Evolutionary conservation across 2,797 vertebrate species (phyloP), one percentile per base, ranked within the genome.

Genomic region (Urocyon cinereoargenteus): DNA sequence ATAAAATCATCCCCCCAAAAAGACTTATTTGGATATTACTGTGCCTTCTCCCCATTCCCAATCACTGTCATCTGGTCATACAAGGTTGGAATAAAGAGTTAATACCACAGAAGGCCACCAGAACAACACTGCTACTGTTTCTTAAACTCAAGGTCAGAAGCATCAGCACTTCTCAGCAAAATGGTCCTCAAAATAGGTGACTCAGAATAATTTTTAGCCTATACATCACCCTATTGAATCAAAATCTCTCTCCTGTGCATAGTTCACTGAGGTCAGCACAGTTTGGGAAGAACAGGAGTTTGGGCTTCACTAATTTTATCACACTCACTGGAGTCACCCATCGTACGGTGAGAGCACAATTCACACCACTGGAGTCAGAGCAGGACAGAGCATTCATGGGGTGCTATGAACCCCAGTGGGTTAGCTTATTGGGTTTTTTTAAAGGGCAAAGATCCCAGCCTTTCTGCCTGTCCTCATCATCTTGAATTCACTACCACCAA

Each of bases 91-190:
- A 91, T 55, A 86, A 96, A 96, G 86, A 91, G 36, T 79, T 89
- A 79, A 77, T 34, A 57, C 81, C 66, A 78, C 14, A 90, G 91
- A 97, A 82, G 9, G 19, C 28, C 88, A 93, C 19, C 11, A 49
- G 87, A 91, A 95, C 28, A 97, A 92, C 31, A 75, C 28, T 84
- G 75, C 40, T 82, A 34, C 21, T 90, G 59, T 68, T 92, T 62
- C 93, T 95, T 85, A 92, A 97, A 96, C 16, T 94, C 66, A 73
- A 97, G 87, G 77, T 97, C 90, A 95, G 81, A 90, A 87, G 57
- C 45, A 95, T 94, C 77, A 88, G 95, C 73, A 92, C 31, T 79
- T 97, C 70, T 90, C 94, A 96, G 90, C 40, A 92, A 97, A 97
- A 93, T 55, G 34, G 79, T 57, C 72, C 45, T 34, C 57, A 34